phyloP scores from a whole-genome alignment of 2,797 vertebrate species.

The Eulemur albifrons region DNA sequence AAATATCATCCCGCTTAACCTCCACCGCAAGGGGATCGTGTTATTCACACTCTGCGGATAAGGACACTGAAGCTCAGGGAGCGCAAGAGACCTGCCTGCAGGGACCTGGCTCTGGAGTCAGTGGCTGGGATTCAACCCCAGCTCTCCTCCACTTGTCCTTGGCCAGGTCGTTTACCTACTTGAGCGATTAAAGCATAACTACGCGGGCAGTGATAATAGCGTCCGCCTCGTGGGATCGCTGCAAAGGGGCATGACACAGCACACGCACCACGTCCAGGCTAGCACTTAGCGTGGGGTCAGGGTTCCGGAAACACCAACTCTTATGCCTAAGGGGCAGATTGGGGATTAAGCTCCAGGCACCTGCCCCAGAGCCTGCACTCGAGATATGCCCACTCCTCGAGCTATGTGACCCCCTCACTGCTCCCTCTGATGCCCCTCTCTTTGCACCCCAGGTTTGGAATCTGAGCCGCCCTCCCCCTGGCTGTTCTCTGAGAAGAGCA shows the following conservation, averaged over 20 bases:
- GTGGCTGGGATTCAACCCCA: background rate
- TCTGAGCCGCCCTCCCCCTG: constrained; percentile 16
- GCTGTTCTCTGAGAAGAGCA: constrained; percentile 72
- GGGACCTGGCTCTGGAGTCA: background rate
- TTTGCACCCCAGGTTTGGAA: constrained; percentile 14
- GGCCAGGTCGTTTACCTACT: background rate
- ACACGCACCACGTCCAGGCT: accelerated
- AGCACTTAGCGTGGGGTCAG: accelerated
- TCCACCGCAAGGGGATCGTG: accelerated
- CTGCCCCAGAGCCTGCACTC: background rate
- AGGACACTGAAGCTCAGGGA: accelerated
- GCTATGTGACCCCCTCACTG: accelerated
- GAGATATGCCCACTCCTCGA: accelerated
- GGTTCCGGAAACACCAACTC: accelerated
- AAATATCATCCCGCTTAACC: accelerated
- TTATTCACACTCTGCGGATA: background rate
- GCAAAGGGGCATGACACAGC: accelerated
- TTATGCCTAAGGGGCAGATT: background rate
- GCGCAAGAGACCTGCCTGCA: background rate
- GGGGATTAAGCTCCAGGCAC: background rate
- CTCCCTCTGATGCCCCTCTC: background rate
- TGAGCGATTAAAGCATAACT: background rate
- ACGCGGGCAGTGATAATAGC: accelerated
- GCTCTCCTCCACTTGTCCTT: background rate
- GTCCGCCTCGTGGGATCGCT: accelerated